A percentile compares a stretch with the other conserved stretches of the same genome.
phyloP scores from a whole-genome alignment of 2,113 vertebrate genomes.

The Eubucco bourcierii region DNA sequence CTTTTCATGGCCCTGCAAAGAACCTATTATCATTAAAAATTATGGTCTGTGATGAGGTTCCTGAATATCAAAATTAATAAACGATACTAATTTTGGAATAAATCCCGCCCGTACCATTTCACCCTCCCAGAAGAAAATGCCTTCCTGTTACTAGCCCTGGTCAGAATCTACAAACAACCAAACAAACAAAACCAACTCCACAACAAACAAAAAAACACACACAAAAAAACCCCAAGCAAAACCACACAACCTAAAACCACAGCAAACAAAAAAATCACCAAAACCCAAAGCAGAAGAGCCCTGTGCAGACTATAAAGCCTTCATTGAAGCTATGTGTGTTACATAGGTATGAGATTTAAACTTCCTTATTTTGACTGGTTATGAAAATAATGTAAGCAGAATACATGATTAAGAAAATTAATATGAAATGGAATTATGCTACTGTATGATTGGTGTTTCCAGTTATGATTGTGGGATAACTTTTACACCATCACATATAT shows the following conservation, averaged over 20 bases:
- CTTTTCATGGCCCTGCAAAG: too few species aligned
- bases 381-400: not conserved
- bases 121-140: not conserved
- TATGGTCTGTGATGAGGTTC: too few species aligned
- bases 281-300: not conserved
- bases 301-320: not conserved
- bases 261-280: not conserved
- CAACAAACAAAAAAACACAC: too few species aligned
- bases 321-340: not conserved
- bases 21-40: too few species aligned
- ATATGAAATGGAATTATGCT: not conserved
- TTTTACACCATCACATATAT: too few species aligned
- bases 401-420: not conserved
- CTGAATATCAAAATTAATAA: too few species aligned
- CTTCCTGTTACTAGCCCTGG: not conserved
- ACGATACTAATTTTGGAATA: too few species aligned
- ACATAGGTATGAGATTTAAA: not conserved
- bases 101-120: too few species aligned
- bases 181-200: too few species aligned
- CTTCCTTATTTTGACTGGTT: not conserved
- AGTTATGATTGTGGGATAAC: not conserved
- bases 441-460: not conserved
- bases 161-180: not conserved
- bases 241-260: too few species aligned
- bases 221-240: too few species aligned